Percentiles rank a stretch among this genome's conserved stretches.
phyloP scores from a whole-genome alignment of 2,797 vertebrate genomes.

The Halcyon chelicuti region DNA sequence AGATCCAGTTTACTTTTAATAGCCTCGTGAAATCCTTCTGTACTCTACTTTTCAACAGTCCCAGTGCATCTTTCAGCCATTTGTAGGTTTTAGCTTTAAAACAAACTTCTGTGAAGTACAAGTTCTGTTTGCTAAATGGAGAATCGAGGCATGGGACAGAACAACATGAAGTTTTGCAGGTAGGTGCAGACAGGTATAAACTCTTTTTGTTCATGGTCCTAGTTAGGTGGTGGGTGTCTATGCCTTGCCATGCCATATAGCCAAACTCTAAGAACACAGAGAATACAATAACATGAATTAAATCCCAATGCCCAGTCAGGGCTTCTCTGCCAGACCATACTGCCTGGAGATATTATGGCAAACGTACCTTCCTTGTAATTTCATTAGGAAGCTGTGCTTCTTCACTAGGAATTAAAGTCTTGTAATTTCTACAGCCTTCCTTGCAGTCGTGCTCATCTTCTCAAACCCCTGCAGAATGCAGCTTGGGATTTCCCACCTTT shows the following conservation, averaged over 20 bases:
- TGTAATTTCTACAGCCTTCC: background rate
- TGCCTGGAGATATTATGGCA: background rate
- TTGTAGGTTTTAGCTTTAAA: background rate
- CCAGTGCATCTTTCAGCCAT: slow-evolving; percentile 3
- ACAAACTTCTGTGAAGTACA: background rate
- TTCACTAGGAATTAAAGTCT: background rate
- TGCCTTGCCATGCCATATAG: background rate
- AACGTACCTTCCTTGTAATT: background rate
- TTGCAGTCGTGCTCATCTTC: background rate
- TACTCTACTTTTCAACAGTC: background rate
- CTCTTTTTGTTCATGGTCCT: background rate
- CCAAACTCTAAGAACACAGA: background rate
- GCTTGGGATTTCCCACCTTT: background rate
- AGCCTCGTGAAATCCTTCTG: background rate
- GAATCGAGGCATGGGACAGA: background rate
- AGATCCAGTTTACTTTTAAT: slow-evolving; percentile 33
- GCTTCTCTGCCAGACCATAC: background rate
- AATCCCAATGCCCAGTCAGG: background rate
- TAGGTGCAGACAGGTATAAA: background rate
- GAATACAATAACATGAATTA: background rate
- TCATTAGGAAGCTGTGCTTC: background rate
- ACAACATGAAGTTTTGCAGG: background rate
- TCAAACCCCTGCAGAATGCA: accelerated
- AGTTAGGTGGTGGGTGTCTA: background rate
- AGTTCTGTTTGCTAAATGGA: background rate